These are phyloP conservation scores for Oryzias celebensis DNA, from an alignment of 2,113 vertebrate species.

Conservation along the genomic window DNA sequence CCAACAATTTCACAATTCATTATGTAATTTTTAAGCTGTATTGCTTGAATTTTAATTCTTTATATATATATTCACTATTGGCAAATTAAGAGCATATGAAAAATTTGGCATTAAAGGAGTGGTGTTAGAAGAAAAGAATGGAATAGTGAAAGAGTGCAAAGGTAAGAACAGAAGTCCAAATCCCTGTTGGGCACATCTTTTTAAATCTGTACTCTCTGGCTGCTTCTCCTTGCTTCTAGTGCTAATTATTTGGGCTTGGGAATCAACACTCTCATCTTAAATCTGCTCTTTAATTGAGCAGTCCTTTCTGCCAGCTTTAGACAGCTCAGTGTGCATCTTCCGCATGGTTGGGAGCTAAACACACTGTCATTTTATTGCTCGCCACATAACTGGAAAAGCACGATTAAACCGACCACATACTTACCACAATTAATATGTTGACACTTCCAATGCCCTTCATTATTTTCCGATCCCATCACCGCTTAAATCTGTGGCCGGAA, in stretches of 20 bases:
- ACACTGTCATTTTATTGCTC: constrained; percentile 87
- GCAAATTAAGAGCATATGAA: constrained; percentile 42
- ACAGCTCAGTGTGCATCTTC: constrained; percentile 82
- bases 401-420: constrained; percentile 82
- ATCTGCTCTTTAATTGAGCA: constrained; percentile 79
- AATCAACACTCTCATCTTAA: constrained; percentile 77
- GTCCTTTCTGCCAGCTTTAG: constrained; percentile 82
- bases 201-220: constrained; percentile 65
- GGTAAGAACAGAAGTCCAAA: constrained; percentile 55
- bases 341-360: constrained; percentile 90
- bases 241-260: constrained; percentile 80
- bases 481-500: neutral
- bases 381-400: constrained; percentile 75
- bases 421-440: constrained; percentile 73
- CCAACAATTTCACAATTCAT: too few relatives aligned
- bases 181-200: constrained; percentile 68
- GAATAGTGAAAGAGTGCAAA: constrained; percentile 56
- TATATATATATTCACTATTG: constrained; percentile 27
- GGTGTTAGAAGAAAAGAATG: constrained; percentile 56
- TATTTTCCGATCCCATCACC: constrained; percentile 8
- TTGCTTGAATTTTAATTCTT: too few relatives aligned
- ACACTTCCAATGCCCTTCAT: constrained; percentile 38
- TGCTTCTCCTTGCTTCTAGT: constrained; percentile 58
- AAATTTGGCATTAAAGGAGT: constrained; percentile 54
- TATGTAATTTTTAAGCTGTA: too few relatives aligned